A percentile compares a stretch with the other conserved stretches of the same genome.
These are phyloP conservation scores for Spilogale gracilis DNA, from an alignment of 2,113 vertebrate species.

Conservation along the genomic window DNA sequence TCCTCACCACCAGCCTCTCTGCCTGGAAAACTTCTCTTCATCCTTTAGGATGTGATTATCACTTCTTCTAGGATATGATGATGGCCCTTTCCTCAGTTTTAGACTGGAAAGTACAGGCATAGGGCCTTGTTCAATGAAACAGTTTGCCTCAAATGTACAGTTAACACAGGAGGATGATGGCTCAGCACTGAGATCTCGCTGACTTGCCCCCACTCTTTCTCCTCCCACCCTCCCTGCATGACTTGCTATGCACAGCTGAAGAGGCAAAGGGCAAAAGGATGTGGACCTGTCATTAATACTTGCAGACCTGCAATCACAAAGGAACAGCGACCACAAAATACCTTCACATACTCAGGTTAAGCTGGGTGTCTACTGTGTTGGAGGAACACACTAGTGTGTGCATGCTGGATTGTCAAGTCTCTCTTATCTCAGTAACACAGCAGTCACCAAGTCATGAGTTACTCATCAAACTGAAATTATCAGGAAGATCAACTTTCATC, in stretches of 20 bases:
- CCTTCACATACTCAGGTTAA: accelerated
- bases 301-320: not conserved
- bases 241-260: not conserved
- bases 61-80: not conserved
- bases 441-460: not conserved
- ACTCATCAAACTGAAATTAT: not conserved
- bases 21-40: not conserved
- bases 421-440: too few relatives aligned
- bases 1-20: not conserved
- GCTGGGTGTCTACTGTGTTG: accelerated
- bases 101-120: not conserved
- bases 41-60: not conserved
- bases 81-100: not conserved
- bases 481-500: not conserved
- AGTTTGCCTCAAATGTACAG: not conserved
- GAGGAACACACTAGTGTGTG: not conserved
- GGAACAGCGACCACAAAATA: accelerated
- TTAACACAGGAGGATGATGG: not conserved
- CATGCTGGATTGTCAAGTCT: too few relatives aligned
- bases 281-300: accelerated
- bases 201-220: accelerated
- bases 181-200: not conserved
- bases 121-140: not conserved
- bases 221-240: not conserved
- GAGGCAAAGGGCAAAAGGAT: not conserved